Evolutionary conservation across 2,113 vertebrate genomes (phyloP).

Genomic region (Daubentonia madagascariensis): DNA sequence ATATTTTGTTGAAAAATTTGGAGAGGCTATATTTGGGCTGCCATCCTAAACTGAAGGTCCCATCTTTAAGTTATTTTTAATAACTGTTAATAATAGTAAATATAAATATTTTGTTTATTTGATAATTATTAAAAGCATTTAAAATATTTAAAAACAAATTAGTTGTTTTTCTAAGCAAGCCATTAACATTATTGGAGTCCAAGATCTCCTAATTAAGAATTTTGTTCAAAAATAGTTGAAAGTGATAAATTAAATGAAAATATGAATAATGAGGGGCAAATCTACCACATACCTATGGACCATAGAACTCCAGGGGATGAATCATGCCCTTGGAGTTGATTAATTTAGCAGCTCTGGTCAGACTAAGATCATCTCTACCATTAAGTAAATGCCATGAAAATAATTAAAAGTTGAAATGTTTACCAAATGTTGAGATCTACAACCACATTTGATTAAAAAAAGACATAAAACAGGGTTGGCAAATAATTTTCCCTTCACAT

Average conservation of each 20-base stretch:
- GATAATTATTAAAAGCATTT: not conserved
- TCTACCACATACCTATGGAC: not conserved
- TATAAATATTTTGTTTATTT: not conserved
- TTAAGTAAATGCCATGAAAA: not conserved
- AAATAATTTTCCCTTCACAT: not conserved
- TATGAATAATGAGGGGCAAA: not conserved
- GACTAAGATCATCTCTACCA: not conserved
- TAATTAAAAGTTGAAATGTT: not conserved
- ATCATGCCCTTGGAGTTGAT: not conserved
- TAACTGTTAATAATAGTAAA: not conserved
- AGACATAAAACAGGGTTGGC: not conserved
- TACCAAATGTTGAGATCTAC: not conserved
- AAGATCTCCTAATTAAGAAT: not conserved
- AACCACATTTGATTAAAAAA: not conserved
- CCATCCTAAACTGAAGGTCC: not conserved
- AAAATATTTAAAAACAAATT: not conserved
- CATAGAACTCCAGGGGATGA: not conserved
- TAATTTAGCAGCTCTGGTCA: not conserved
- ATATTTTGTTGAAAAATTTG: slow-evolving; percentile 1
- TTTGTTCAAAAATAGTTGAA: not conserved
- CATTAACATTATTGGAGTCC: not conserved
- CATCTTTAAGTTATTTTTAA: not conserved
- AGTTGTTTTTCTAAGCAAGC: not conserved
- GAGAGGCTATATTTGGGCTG: not conserved
- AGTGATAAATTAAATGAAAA: not conserved